phyloP scores from a whole-genome alignment of 53 echinoderm and acorn worm genomes.

The Pentamera pediparva region DNA sequence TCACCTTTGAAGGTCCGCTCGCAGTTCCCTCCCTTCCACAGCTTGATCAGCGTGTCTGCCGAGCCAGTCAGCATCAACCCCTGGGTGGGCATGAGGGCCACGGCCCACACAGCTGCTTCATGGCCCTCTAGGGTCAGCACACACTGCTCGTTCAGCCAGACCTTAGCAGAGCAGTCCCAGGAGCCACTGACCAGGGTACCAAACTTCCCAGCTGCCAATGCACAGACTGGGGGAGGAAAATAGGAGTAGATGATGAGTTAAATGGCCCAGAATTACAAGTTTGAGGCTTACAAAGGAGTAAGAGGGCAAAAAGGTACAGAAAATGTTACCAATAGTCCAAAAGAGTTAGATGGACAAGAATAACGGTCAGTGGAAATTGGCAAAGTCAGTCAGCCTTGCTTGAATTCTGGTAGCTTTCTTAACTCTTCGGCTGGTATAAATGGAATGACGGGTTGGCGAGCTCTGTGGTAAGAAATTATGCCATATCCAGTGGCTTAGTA shows the following conservation, averaged over 20 bases:
- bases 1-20: slow-evolving; percentile 79
- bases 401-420: too few relatives aligned
- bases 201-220: slow-evolving; percentile 91
- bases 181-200: slow-evolving; percentile 95
- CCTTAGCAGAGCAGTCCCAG: slow-evolving; percentile 90
- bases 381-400: too few relatives aligned
- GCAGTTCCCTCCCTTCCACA: slow-evolving; percentile 90
- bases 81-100: slow-evolving; percentile 84
- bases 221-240: slow-evolving; percentile 55
- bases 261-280: too few relatives aligned
- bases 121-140: slow-evolving; percentile 92
- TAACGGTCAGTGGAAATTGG: too few relatives aligned
- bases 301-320: too few relatives aligned
- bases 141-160: slow-evolving; percentile 85
- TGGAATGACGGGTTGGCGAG: too few relatives aligned
- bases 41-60: slow-evolving; percentile 88
- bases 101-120: slow-evolving; percentile 86
- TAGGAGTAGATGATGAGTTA: background rate
- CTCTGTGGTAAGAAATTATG: too few relatives aligned
- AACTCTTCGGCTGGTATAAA: too few relatives aligned
- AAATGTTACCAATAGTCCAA: too few relatives aligned
- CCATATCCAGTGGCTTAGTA: too few relatives aligned
- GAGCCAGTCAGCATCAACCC: slow-evolving; percentile 94
- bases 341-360: too few relatives aligned
- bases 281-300: too few relatives aligned